Base-by-base conservation (phyloP, 2,113 vertebrate species). In the Oncorhynchus tshawytscha region DNA sequence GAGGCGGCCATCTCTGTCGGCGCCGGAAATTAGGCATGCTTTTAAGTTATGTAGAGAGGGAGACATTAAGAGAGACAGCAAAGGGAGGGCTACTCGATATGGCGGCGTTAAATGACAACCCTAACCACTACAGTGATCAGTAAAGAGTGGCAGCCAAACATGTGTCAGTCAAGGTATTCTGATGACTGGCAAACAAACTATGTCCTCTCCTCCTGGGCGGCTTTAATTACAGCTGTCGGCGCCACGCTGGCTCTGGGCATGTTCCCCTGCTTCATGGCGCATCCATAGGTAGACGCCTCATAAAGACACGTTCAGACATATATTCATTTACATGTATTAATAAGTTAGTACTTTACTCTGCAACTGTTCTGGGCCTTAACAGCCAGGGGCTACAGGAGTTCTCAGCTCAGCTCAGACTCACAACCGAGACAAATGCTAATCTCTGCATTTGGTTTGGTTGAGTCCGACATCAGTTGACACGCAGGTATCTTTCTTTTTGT, bases 101-200 rank as follows among this genome's bases (percentile, higher is more conserved):
- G 1, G 65, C 39, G 74, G 60, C 31, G 76, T 24, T 54, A 69
- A 13, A 25, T 57, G n/a, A 48, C 27, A 64, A 60, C 48, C 29
- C 57, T 22, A 49, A 15, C 27, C 71, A 34, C 54, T 34, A 60
- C 29, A 22, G 34, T 48, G 25, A 22, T 6, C 64, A 70, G 49
- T 75, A 62, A 51, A 79, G 79, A 78, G 3, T 3, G 65, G 12
- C 11, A 73, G 31, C 54, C 8, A 79, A 34, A 62, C 51, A 66
- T 66, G 65, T 67, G 74, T n/a, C 75, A 83, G 76, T 74, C 51
- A 25, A 45, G 27, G 67, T 75, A 73, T 62, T 86, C 70, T 68
- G 72, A 76, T 68, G 72, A 76, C 71, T 66, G 57, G 70, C 57
- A 68, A 64, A 34, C 51, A 66, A 68, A 78, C 22, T 25, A 74